These are phyloP conservation scores for Peribatodes rhomboidaria DNA, from an alignment of 2,888 invertebrate genomes.

Conservation along the genomic window DNA sequence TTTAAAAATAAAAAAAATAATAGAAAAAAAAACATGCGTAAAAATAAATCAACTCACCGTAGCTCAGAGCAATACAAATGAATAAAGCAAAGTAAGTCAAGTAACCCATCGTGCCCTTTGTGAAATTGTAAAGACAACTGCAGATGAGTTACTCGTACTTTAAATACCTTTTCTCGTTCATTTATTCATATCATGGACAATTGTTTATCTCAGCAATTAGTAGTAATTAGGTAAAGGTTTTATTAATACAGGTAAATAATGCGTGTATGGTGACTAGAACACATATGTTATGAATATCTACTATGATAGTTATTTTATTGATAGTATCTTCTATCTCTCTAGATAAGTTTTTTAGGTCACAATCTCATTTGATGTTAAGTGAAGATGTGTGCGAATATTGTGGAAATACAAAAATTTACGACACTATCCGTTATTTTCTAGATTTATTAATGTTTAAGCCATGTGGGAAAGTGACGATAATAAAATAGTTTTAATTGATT, in stretches of 20 bases:
- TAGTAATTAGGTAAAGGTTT: slow-evolving; percentile 18
- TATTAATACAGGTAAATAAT: not conserved
- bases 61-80: slow-evolving; percentile 18
- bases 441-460: too few relatives aligned
- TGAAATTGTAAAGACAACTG: not conserved
- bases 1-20: too few relatives aligned
- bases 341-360: not conserved
- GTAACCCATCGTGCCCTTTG: slow-evolving; percentile 27
- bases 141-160: not conserved
- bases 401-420: too few relatives aligned
- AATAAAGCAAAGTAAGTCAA: slow-evolving; percentile 27
- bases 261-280: not conserved
- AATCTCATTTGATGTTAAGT: not conserved
- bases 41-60: slow-evolving; percentile 23
- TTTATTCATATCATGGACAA: slow-evolving; percentile 18
- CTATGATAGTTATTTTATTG: not conserved
- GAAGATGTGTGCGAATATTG: too few relatives aligned
- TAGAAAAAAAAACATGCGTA: too few relatives aligned
- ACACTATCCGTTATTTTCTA: too few relatives aligned
- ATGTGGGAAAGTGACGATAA: too few relatives aligned
- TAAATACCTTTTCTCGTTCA: slow-evolving; percentile 16
- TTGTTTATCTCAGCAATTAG: slow-evolving; percentile 16
- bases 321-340: too few relatives aligned
- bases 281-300: not conserved
- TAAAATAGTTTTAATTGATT: too few relatives aligned